These are phyloP conservation scores for Octopus sinensis DNA, from an alignment of 1,140 invertebrate genomes.

Conservation along the genomic window DNA sequence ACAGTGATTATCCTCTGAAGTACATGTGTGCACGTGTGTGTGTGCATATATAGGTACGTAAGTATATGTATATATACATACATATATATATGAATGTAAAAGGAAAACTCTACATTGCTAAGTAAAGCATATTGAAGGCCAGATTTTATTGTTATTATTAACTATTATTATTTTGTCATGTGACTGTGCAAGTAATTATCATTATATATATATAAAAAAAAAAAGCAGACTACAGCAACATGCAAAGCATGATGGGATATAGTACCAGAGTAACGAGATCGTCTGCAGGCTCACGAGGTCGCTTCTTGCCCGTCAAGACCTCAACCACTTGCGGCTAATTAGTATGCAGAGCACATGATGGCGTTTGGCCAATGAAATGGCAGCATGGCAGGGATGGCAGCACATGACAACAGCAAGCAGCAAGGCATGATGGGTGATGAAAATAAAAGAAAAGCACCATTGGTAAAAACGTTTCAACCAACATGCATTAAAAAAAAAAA, in stretches of 20 bases:
- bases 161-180: constrained; percentile 44
- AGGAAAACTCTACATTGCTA: too few relatives aligned
- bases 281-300: constrained; percentile 75
- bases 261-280: constrained; percentile 84
- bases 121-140: constrained; percentile 32
- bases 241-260: constrained; percentile 59
- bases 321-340: constrained; percentile 60
- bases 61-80: too few relatives aligned
- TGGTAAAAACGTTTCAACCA: constrained; percentile 47
- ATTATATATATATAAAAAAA: constrained; percentile 19
- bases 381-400: constrained; percentile 54
- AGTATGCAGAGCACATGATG: constrained; percentile 56
- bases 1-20: too few relatives aligned
- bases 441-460: constrained; percentile 55
- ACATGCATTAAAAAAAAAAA: constrained; percentile 41
- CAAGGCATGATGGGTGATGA: constrained; percentile 56
- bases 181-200: constrained; percentile 53
- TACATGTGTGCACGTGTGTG: too few relatives aligned
- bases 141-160: constrained; percentile 21
- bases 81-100: too few relatives aligned
- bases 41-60: too few relatives aligned
- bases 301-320: constrained; percentile 77
- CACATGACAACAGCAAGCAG: constrained; percentile 61
- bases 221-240: constrained; percentile 55
- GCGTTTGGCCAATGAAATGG: constrained; percentile 54